Evolutionary conservation across 2,113 vertebrate genomes (phyloP).

Genomic region (Phrynocephalus versicolor): DNA sequence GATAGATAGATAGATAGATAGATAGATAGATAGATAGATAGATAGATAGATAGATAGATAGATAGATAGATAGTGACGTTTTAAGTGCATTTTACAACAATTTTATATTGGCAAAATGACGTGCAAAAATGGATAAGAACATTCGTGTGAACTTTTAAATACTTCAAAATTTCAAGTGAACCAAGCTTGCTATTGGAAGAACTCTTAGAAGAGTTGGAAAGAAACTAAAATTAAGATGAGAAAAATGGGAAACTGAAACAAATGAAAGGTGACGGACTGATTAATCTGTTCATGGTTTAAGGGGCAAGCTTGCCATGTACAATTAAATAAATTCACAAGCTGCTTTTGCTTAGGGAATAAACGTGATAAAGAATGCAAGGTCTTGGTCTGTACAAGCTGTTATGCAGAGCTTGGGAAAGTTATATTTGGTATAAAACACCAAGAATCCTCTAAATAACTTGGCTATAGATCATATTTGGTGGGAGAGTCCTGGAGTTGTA

Average conservation of each 20-base stretch:
- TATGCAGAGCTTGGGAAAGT: neutral
- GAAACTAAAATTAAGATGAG: neutral
- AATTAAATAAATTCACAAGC: neutral
- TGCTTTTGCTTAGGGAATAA: neutral
- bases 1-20: neutral
- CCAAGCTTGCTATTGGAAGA: neutral
- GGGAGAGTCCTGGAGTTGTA: neutral
- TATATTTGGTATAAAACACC: neutral
- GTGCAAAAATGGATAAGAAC: neutral
- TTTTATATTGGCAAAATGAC: neutral
- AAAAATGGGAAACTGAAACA: neutral
- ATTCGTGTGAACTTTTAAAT: neutral
- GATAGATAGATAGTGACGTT: neutral
- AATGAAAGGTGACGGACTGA: neutral
- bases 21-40: neutral
- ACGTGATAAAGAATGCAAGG: too few species aligned
- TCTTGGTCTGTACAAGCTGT: neutral
- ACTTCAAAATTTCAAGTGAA: neutral
- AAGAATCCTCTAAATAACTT: neutral
- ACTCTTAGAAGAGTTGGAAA: neutral
- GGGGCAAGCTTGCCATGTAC: neutral
- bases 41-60: neutral
- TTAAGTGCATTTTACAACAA: neutral
- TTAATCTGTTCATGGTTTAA: neutral
- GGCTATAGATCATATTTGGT: neutral